Conservation (phyloP, 2,797 vertebrate species). For the Poecilia velifera region DNA sequence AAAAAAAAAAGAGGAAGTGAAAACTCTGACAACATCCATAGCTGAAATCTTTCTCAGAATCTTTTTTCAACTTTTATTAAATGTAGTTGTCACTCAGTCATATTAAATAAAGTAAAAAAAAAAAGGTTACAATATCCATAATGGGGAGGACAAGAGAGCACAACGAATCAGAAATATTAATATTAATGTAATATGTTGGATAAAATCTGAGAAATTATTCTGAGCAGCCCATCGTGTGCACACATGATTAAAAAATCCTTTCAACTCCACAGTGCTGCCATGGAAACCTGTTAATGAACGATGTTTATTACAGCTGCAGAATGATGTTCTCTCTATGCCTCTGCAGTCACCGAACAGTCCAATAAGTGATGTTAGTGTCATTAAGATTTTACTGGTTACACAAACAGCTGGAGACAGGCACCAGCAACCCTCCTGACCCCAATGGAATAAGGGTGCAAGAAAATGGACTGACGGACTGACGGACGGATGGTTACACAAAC, state of each 20-base stretch:
- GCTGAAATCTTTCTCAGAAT: neutral
- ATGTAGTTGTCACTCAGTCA: neutral
- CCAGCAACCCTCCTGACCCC: too few species aligned
- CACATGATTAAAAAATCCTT: conserved; percentile 15
- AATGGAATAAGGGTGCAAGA: too few species aligned
- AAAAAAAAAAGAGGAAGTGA: neutral
- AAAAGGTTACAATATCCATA: neutral
- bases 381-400: neutral
- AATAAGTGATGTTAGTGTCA: neutral
- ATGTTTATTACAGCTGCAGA: conserved; percentile 8
- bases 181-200: conserved; percentile 6
- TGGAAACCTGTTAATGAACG: conserved; percentile 20
- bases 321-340: conserved; percentile 4
- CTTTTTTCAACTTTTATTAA: conserved; percentile 1
- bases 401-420: too few species aligned
- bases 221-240: neutral
- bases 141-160: neutral
- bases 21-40: neutral
- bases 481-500: neutral
- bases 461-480: too few species aligned
- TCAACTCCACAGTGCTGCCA: neutral
- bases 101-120: neutral
- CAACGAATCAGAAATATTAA: neutral
- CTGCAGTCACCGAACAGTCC: neutral
- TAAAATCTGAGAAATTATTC: conserved; percentile 12